These are phyloP conservation scores for Coreoperca whiteheadi DNA, from an alignment of 2,113 vertebrate genomes.

Conservation along the genomic window DNA sequence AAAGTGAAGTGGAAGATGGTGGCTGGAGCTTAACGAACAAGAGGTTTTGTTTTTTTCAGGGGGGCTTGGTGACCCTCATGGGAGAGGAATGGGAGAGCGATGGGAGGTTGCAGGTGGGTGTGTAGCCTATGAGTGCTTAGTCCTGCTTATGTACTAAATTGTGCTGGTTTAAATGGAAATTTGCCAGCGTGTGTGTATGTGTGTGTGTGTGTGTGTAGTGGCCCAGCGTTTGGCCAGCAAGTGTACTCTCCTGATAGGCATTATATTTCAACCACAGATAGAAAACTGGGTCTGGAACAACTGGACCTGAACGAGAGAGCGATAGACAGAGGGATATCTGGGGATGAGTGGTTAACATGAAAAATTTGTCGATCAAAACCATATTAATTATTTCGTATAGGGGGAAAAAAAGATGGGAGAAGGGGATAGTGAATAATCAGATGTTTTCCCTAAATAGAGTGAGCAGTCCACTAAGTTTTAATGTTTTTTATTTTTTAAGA, in stretches of 20 bases:
- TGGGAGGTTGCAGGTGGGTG: constrained; percentile 48
- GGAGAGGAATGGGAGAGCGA: constrained; percentile 1
- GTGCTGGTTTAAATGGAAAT: constrained; percentile 38
- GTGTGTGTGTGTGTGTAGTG: constrained; percentile 36
- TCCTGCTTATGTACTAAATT: constrained; percentile 8
- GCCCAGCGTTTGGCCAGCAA: constrained; percentile 40
- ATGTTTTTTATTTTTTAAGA: constrained; percentile 50
- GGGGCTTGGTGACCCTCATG: constrained; percentile 23
- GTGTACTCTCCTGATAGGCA: constrained; percentile 55
- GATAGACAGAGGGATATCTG: constrained; percentile 29
- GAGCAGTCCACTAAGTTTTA: constrained; percentile 16
- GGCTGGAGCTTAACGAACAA: constrained; percentile 30
- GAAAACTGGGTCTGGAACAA: constrained; percentile 43
- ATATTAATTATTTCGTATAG: constrained; percentile 30
- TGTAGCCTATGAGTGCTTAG: constrained; percentile 8
- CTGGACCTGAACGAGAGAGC: constrained; percentile 21
- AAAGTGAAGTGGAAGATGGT: constrained; percentile 20
- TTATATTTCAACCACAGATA: constrained; percentile 70
- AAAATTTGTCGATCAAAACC: constrained; percentile 38
- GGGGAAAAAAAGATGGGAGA: constrained; percentile 13
- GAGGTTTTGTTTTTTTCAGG: not conserved
- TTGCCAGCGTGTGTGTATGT: constrained; percentile 32
- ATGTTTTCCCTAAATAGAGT: constrained; percentile 40
- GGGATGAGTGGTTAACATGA: constrained; percentile 24
- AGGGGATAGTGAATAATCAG: constrained; percentile 31